Conservation (phyloP, 2,797 vertebrate genomes). For the Sebastes wilsoni region DNA sequence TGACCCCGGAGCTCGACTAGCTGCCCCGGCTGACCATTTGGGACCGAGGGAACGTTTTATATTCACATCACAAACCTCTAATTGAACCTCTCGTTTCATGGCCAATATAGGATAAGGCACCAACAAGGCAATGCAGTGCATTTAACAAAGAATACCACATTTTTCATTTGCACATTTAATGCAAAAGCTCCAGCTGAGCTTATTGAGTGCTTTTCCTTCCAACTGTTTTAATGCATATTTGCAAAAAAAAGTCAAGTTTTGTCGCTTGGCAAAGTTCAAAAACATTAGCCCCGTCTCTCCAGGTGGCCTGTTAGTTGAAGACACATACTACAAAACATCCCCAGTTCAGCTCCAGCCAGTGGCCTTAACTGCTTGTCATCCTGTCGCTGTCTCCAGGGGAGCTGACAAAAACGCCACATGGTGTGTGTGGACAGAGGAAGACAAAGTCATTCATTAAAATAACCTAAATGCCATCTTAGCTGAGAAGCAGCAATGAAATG, state of each 20-base stretch:
- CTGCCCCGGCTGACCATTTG: slow-evolving; percentile 24
- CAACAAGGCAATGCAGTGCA: background rate
- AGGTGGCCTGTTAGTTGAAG: background rate
- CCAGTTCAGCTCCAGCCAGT: background rate
- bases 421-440: slow-evolving; percentile 5
- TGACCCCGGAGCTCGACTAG: slow-evolving; percentile 32
- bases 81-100: slow-evolving; percentile 15
- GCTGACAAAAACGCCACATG: slow-evolving; percentile 18
- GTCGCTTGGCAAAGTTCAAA: background rate
- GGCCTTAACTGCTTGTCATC: slow-evolving; percentile 22
- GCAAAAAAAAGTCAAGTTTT: background rate
- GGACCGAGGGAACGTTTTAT: slow-evolving; percentile 1
- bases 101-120: background rate
- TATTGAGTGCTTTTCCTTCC: background rate
- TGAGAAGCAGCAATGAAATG: background rate
- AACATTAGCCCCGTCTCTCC: background rate
- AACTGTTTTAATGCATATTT: background rate
- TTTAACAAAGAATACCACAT: background rate
- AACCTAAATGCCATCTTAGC: slow-evolving; percentile 15
- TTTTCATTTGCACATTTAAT: background rate
- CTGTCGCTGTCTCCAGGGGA: background rate
- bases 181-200: background rate
- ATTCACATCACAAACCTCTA: slow-evolving; percentile 34
- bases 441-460: slow-evolving; percentile 31
- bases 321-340: background rate